A percentile compares a stretch with the other conserved stretches of the same genome.
Evolutionary conservation across 2,797 vertebrate genomes (phyloP).

Genomic region (Pangasius krempfi): DNA sequence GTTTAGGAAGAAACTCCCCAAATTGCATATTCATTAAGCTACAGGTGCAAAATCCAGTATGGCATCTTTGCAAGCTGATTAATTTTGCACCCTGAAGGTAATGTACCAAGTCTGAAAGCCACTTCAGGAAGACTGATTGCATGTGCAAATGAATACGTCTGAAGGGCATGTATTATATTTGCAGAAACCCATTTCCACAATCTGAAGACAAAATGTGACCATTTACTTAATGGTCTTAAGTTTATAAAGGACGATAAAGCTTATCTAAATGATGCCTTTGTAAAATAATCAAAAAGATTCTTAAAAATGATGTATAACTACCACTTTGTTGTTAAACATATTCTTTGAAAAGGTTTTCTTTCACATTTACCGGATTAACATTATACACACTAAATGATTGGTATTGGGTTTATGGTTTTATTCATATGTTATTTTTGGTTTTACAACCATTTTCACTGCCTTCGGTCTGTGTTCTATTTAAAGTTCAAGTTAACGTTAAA

Average conservation of each 20-base stretch:
- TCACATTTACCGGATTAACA: too few relatives aligned
- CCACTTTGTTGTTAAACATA: neutral
- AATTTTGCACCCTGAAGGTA: conserved; percentile 8
- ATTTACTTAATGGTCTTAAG: neutral
- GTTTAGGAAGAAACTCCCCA: neutral
- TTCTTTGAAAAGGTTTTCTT: neutral
- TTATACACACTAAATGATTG: neutral
- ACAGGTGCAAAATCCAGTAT: neutral
- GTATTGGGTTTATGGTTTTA: neutral
- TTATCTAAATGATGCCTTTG: neutral
- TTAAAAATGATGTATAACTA: neutral
- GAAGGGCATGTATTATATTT: neutral
- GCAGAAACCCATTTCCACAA: neutral
- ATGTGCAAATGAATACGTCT: conserved; percentile 1
- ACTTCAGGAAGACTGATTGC: conserved; percentile 7
- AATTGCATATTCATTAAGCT: neutral
- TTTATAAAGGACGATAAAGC: neutral
- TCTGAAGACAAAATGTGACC: neutral
- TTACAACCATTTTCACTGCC: neutral
- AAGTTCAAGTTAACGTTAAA: neutral
- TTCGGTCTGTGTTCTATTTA: neutral
- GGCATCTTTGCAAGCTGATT: neutral
- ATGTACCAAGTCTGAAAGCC: conserved; percentile 1
- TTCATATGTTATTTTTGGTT: neutral
- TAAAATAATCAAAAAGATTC: neutral